Conservation (phyloP, 92 coral and sea anemone genomes). For the Zoanthus sociatus region DNA sequence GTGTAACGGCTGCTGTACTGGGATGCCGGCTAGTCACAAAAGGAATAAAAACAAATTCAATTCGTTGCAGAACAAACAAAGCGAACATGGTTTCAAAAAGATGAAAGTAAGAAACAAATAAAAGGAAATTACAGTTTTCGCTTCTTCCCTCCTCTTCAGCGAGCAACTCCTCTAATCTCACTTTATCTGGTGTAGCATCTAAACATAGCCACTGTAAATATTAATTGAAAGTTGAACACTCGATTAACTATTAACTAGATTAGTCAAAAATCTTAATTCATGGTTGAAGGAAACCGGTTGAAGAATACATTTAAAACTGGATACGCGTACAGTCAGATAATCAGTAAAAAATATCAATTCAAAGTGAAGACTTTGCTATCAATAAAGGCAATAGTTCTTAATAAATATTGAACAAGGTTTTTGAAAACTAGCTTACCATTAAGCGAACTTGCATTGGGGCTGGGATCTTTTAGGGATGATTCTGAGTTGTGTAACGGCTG, state of each 20-base stretch:
- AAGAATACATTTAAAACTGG: too few relatives aligned
- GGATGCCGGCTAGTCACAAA: not conserved
- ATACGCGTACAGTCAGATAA: too few relatives aligned
- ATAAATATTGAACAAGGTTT: not conserved
- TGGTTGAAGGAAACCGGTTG: too few relatives aligned
- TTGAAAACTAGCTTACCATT: not conserved
- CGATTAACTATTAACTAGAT: too few relatives aligned
- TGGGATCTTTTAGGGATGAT: not conserved
- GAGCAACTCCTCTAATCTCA: not conserved
- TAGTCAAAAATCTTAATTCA: too few relatives aligned
- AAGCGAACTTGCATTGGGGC: not conserved
- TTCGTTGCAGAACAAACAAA: not conserved
- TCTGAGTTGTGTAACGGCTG: not conserved
- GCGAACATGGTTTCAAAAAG: not conserved
- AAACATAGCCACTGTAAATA: not conserved
- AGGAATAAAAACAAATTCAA: not conserved
- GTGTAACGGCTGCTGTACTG: not conserved
- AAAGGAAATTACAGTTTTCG: not conserved
- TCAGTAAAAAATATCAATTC: too few relatives aligned
- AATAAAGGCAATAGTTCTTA: not conserved
- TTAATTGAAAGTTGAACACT: not conserved
- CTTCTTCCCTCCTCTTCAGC: not conserved
- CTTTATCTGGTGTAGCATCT: not conserved
- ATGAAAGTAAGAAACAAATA: not conserved
- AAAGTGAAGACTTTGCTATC: not conserved